These are phyloP conservation scores for Leptodactylus fuscus DNA, from an alignment of 2,113 vertebrate genomes.

Conservation along the genomic window DNA sequence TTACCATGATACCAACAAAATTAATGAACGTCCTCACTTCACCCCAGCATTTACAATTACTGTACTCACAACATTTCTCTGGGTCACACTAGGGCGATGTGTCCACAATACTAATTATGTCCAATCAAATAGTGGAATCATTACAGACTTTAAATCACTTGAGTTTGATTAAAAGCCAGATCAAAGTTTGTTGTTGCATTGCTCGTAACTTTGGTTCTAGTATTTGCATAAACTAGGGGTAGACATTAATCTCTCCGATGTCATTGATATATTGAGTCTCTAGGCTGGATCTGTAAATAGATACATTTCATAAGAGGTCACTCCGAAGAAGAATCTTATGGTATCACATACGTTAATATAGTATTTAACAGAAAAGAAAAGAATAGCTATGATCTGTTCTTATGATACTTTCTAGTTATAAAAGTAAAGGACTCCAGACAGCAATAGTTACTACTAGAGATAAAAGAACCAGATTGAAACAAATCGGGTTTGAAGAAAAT, in stretches of 20 bases:
- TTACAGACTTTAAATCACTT: slow-evolving; percentile 65
- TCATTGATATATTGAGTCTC: slow-evolving; percentile 33
- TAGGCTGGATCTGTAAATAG: slow-evolving; percentile 3
- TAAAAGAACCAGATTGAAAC: too few species aligned
- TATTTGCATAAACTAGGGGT: slow-evolving; percentile 61
- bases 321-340: too few species aligned
- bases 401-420: too few species aligned
- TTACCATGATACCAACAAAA: slow-evolving; percentile 63
- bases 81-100: slow-evolving; percentile 59
- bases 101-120: slow-evolving; percentile 67
- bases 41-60: slow-evolving; percentile 19
- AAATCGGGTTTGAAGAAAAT: too few species aligned
- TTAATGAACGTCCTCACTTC: slow-evolving; percentile 62
- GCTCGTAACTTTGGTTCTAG: slow-evolving; percentile 55
- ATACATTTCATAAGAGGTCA: neutral
- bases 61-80: slow-evolving; percentile 39
- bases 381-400: too few species aligned
- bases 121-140: slow-evolving; percentile 66
- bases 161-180: slow-evolving; percentile 67
- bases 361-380: too few species aligned
- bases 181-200: slow-evolving; percentile 62
- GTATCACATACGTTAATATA: too few species aligned
- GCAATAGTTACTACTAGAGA: too few species aligned
- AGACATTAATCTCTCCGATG: slow-evolving; percentile 35
- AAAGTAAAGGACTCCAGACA: too few species aligned